These are phyloP conservation scores for Mormyrops attenuatus DNA, from an alignment of 2,797 vertebrate species.

Conservation along the genomic window DNA sequence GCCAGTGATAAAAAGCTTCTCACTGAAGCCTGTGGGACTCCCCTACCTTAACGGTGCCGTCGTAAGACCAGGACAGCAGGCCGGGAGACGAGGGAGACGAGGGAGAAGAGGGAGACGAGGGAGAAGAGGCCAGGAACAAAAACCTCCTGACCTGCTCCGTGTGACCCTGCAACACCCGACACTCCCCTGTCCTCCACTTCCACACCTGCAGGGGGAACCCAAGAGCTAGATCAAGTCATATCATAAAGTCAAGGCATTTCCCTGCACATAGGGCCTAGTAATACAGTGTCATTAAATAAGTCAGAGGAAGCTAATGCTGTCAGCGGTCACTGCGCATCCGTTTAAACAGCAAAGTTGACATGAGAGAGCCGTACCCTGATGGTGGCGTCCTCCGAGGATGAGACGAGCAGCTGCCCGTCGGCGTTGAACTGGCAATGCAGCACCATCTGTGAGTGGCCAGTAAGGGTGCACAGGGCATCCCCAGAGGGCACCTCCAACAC, in stretches of 20 bases:
- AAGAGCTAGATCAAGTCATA: background rate
- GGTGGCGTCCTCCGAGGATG: slow-evolving; percentile 78
- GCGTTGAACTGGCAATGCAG: slow-evolving; percentile 76
- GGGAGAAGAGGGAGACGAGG: slow-evolving; percentile 42
- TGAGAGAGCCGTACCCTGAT: slow-evolving; percentile 64
- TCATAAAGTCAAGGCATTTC: background rate
- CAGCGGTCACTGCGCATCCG: background rate
- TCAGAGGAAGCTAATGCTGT: background rate
- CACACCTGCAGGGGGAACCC: slow-evolving; percentile 68
- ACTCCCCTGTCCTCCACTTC: slow-evolving; percentile 72
- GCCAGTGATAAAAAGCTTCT: background rate
- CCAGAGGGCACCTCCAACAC: slow-evolving; percentile 75
- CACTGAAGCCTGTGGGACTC: background rate
- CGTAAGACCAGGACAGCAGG: slow-evolving; percentile 87
- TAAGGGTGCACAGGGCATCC: slow-evolving; percentile 55
- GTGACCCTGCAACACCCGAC: slow-evolving; percentile 71
- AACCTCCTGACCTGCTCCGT: slow-evolving; percentile 82
- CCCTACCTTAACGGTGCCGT: slow-evolving; percentile 83
- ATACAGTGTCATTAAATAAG: background rate
- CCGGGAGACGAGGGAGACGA: slow-evolving; percentile 38
- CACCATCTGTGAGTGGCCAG: slow-evolving; percentile 69
- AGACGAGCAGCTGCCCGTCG: slow-evolving; percentile 70
- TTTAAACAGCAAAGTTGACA: background rate
- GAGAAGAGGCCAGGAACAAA: slow-evolving; percentile 54
- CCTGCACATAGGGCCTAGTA: background rate